Conservation (phyloP, 2,888 invertebrate genomes). For the Callimorpha dominula region DNA sequence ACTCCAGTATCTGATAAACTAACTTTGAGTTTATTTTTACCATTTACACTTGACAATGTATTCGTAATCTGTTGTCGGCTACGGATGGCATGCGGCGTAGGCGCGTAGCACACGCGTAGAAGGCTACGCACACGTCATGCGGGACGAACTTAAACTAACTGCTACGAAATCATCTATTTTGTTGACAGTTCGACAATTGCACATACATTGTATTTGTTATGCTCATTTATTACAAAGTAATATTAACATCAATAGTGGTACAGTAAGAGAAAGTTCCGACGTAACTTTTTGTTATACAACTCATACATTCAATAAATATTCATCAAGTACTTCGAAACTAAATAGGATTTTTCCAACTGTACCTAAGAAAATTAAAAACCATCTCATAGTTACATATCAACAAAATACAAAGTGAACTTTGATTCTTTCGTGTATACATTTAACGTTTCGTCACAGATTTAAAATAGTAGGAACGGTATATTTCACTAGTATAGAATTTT, state of each 20-base stretch:
- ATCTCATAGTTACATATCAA: conserved; percentile 59
- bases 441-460: conserved; percentile 77
- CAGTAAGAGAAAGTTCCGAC: conserved; percentile 42
- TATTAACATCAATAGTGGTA: conserved; percentile 47
- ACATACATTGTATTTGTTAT: conserved; percentile 19
- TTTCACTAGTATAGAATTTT: conserved; percentile 86
- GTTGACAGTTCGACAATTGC: conserved; percentile 49
- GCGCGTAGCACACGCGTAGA: conserved; percentile 81
- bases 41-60: conserved; percentile 88
- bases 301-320: conserved; percentile 25
- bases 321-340: conserved; percentile 35
- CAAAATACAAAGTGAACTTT: conserved; percentile 62
- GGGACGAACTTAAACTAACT: conserved; percentile 62
- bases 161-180: conserved; percentile 63
- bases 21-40: conserved; percentile 88
- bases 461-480: conserved; percentile 86
- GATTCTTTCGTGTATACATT: conserved; percentile 66
- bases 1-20: conserved; percentile 86
- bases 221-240: conserved; percentile 40
- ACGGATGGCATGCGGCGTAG: conserved; percentile 79
- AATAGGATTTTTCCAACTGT: conserved; percentile 48
- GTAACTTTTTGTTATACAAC: conserved; percentile 26
- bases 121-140: conserved; percentile 75
- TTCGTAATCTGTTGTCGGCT: conserved; percentile 86
- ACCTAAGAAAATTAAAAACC: conserved; percentile 57